Base-by-base conservation (phyloP, 2,888 invertebrate species). In the Hoplodrina blanda region DNA sequence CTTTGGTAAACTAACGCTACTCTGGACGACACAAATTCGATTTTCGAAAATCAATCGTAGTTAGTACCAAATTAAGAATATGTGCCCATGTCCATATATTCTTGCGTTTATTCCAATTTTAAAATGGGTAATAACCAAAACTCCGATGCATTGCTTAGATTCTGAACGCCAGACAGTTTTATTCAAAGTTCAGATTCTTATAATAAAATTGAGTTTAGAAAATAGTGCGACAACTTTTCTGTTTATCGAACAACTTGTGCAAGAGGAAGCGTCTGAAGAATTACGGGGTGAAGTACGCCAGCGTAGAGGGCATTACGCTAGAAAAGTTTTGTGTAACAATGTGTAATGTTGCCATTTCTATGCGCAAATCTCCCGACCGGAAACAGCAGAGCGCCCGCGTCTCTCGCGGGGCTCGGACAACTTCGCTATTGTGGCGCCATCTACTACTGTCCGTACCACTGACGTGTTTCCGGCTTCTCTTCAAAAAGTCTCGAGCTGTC, bases 331-430 rank as follows among this genome's bases (percentile, higher is more conserved):
- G 90, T 89, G 89, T 94, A 93, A 95, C 95, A 95, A 95, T 94
- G 90, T 90, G 85, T 96, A 96, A 96, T 96, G 92, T 91, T 93
- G 94, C 95, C 93, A 95, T 96, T 95, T 94, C 90, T 96, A 96
- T 96, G 96, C 96, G 93, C 81, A 89, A 88, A 90, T 90, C 89
- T 91, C 91, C 91, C 90, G 86, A 78, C 89, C 94, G 95, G 95
- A 95, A 92, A 91, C 87, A 76, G 82, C 88, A 75, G 84, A 88
- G 90, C 89, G 91, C 88, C 85, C 89, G 83, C 86, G 85, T 85
- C 88, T 86, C 84, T 84, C 79, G 87, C 88, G 86, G 89, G 88
- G 88, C 88, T 87, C 85, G 87, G 89, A 89, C 90, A 92, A 92
- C 90, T 93, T 93, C 80, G 78, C 94, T 88, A 91, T 95, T 95